Evolutionary conservation across 2,888 invertebrate species (phyloP).

Genomic region (Drosophila glabriapex): DNA sequence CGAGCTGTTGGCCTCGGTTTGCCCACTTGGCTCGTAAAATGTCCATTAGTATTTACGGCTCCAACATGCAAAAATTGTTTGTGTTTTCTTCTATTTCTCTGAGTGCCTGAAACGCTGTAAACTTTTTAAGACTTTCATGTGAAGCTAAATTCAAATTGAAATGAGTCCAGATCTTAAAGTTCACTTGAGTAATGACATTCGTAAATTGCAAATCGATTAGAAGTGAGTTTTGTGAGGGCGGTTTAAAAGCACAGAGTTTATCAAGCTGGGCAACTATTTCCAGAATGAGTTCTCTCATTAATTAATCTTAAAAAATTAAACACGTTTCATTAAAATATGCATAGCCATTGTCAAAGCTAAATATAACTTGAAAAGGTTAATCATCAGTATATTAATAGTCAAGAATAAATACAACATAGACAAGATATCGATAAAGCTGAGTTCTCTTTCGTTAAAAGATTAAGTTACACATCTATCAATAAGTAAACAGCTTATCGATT

Average conservation of each 20-base stretch:
- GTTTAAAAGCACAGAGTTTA: background rate
- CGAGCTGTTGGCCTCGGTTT: constrained; percentile 2
- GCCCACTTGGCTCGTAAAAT: constrained; percentile 79
- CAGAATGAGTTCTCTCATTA: background rate
- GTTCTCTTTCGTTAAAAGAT: too few species aligned
- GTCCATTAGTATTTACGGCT: constrained; percentile 82
- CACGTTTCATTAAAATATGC: background rate
- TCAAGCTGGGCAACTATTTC: background rate
- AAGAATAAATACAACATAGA: too few species aligned
- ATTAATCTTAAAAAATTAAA: background rate
- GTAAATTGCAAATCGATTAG: background rate
- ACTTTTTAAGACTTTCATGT: constrained; percentile 53
- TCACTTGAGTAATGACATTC: background rate
- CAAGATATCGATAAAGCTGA: background rate
- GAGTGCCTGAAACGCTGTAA: constrained; percentile 60
- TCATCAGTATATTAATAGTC: too few species aligned
- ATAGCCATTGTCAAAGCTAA: background rate
- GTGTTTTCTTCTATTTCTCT: constrained; percentile 18
- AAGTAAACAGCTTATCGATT: too few species aligned
- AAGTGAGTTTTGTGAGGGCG: background rate
- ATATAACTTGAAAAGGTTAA: background rate
- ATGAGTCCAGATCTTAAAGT: constrained; percentile 1
- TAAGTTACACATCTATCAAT: too few species aligned
- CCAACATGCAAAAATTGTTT: constrained; percentile 75
- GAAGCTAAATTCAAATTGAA: constrained; percentile 5